Base-by-base conservation (phyloP, 2,888 invertebrate genomes). In the Imbricaverruca yamaguchii region DNA sequence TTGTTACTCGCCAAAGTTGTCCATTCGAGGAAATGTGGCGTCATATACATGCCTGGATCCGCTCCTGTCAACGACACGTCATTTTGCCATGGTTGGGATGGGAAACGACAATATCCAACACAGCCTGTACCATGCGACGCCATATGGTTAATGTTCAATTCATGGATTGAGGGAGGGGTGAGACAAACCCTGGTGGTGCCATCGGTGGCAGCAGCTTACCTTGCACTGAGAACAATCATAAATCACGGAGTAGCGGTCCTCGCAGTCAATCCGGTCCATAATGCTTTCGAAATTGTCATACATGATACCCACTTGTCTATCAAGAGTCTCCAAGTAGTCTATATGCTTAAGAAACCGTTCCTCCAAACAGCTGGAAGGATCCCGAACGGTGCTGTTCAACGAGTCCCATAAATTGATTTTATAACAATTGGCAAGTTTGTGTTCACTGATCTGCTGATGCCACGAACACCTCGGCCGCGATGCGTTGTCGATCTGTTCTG, bases 201-300 rank as follows among this genome's bases (percentile, higher is more conserved):
- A 39, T 4, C 39, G 2, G 39, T 39, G 39, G 39, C 39, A 39
- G 39, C 39, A 39, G 39, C 74, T 74, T 74, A 74, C 74, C 74
- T 74, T 74, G 18, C 74, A 74, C 12, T 74, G 53, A 15, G 39
- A 39, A 23, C 74, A 74, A 25, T 53, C 18, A 57, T 78, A 78
- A 23, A 57, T 57, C 78, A 78, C 78, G 3, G 78, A 78, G 78
- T 78, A 78, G 23, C 56, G 55, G 12, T 78, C 78, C 9, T 21
- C 10, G 15, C 78, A 78, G 57, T 78, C 78, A 6, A 78, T 23
- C 23, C 78, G n/a, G 57, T 57, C 25, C 10, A 78, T 57, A 12
- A 78, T 57, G 4, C 2, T 8, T n/a, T n/a, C 56, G 15, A 78
- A 78, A 57, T 57, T 78, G 56, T n/a, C 57, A 57, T 78, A 78